A percentile compares a stretch with the other conserved stretches of the same genome.
These are phyloP conservation scores for Gibbula magus DNA, from an alignment of 2,888 invertebrate species.

Conservation along the genomic window DNA sequence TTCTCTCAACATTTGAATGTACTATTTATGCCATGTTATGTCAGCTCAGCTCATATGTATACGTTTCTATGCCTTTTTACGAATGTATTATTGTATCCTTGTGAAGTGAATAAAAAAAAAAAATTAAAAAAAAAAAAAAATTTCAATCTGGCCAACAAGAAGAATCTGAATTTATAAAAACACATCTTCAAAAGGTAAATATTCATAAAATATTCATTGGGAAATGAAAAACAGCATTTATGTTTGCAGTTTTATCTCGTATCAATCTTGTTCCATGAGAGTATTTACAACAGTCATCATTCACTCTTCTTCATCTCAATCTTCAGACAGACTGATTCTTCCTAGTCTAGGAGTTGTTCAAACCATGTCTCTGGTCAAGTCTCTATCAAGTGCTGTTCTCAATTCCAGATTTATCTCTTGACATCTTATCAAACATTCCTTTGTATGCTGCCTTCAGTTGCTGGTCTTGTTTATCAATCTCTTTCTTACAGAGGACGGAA, in stretches of 20 bases:
- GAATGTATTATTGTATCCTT: too few relatives aligned
- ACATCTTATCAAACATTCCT: constrained; percentile 46
- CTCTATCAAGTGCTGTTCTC: too few relatives aligned
- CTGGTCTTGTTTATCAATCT: constrained; percentile 50
- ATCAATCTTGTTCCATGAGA: not conserved
- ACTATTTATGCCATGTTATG: too few relatives aligned
- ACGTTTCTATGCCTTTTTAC: too few relatives aligned
- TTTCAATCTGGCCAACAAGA: not conserved
- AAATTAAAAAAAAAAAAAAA: too few relatives aligned
- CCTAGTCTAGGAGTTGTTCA: too few relatives aligned
- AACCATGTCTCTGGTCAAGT: too few relatives aligned
- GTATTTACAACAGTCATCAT: not conserved
- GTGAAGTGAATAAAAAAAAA: too few relatives aligned
- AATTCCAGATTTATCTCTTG: not conserved
- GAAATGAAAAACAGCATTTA: not conserved
- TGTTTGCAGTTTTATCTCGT: too few relatives aligned
- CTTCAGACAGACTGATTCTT: too few relatives aligned
- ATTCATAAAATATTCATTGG: not conserved
- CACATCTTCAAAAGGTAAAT: not conserved
- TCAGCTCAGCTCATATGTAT: too few relatives aligned
- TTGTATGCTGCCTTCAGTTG: constrained; percentile 54
- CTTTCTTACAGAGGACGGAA: constrained; percentile 48
- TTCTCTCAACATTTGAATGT: too few relatives aligned
- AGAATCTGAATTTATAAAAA: not conserved
- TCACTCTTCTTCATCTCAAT: not conserved